Evolutionary conservation across 2,888 invertebrate genomes (phyloP).

Genomic region (Stomorhina lunata): DNA sequence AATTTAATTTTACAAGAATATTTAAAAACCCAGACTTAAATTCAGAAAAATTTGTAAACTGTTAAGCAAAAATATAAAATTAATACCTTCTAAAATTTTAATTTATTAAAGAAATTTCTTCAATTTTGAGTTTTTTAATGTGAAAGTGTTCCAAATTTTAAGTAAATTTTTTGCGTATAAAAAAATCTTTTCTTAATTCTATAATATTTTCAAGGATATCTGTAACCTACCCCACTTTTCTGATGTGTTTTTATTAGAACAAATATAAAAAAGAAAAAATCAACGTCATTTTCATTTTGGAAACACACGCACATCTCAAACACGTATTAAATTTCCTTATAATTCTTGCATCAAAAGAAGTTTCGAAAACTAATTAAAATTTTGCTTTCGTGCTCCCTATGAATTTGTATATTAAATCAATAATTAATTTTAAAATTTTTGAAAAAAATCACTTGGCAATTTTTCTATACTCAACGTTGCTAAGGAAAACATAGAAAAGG

Average conservation of each 20-base stretch:
- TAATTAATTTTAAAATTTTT: slow-evolving; percentile 23
- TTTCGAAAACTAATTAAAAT: slow-evolving; percentile 17
- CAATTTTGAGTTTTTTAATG: neutral
- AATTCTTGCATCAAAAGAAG: slow-evolving; percentile 21
- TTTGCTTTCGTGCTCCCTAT: neutral
- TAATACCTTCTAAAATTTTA: too few species aligned
- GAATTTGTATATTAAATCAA: slow-evolving; percentile 57
- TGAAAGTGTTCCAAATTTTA: neutral
- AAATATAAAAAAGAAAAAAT: slow-evolving; percentile 27
- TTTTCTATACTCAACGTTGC: slow-evolving; percentile 32
- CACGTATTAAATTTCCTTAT: neutral
- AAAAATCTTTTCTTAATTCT: slow-evolving; percentile 2
- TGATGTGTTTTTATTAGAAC: slow-evolving; percentile 44
- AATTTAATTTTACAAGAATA: neutral
- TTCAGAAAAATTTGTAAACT: too few species aligned
- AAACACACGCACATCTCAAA: slow-evolving; percentile 29
- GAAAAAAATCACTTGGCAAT: slow-evolving; percentile 8
- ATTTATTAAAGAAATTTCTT: too few species aligned
- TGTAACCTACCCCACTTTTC: slow-evolving; percentile 67
- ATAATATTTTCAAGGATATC: slow-evolving; percentile 61
- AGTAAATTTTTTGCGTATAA: neutral
- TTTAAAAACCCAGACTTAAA: neutral
- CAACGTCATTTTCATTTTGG: slow-evolving; percentile 30
- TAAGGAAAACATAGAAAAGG: slow-evolving; percentile 56
- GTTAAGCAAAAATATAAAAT: too few species aligned